Evolutionary conservation across 2,888 invertebrate species (phyloP), one percentile per base, ranked within the genome.

Genomic region (Drosophila silvestris): DNA sequence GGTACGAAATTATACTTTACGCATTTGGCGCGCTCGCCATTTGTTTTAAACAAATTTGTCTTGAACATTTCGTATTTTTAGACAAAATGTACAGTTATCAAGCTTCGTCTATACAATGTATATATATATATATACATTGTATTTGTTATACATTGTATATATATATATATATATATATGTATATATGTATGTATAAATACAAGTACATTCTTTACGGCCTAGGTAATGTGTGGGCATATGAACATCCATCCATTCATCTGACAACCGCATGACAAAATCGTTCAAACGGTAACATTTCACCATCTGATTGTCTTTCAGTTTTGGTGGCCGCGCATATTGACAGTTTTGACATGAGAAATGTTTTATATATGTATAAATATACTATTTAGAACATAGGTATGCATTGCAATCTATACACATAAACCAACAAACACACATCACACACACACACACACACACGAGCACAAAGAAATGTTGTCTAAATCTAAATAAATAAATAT

Each of bases 1-100:
- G 47, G 56, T 52, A 12, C 39, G 41, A 63, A 57, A 47, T 57
- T 56, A 57, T 56, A 66, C 59, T 67, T 65, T 64, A 80, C 77
- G 67, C 66, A 63, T 66, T 79, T 65, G 59, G 59, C 68, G 67
- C 80, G 66, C 67, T 81, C 52, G 63, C 50, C 71, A 73, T 82
- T 86, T 86, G 87, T 82, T 81, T 82, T 66, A 82, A 82, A 82
- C 86, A 85, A 82, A 85, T 85, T 71, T 68, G 69, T 82, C 75
- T 80, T 75, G 51, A 82, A 60, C 54, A 72, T 64, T 74, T 68
- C 28, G 52, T 91, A 91, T 89, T 87, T 91, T 87, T 89, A 91
- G 90, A 69, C 57, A 37, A 64, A 47, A 74, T 63, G 68, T 78
- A 75, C 68, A 81, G 76, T 82, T 79, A 84, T 80, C 81, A 74